A percentile compares a stretch with the other conserved stretches of the same genome.
Evolutionary conservation across 2,888 invertebrate genomes (phyloP).

Genomic region (Agriopis marginaria): DNA sequence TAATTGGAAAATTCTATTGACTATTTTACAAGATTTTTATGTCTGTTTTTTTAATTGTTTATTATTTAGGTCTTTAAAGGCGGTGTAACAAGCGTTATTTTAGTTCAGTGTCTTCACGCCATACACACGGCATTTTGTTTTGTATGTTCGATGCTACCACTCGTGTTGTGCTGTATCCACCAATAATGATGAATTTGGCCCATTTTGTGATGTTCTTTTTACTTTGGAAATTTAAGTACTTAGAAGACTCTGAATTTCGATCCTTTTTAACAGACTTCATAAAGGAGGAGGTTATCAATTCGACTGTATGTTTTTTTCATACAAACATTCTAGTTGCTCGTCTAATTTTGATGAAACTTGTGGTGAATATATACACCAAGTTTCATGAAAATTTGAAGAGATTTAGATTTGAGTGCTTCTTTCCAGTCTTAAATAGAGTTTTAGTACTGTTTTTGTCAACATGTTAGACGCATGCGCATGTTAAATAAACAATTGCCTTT

Average conservation of each 20-base stretch:
- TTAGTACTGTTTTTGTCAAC: not conserved
- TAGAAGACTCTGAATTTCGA: not conserved
- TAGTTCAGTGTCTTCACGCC: constrained; percentile 60
- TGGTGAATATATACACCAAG: no score
- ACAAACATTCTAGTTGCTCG: not conserved
- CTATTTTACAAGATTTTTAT: not conserved
- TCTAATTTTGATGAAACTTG: no score
- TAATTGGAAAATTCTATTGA: no score
- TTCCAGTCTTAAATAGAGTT: not conserved
- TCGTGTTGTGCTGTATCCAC: constrained; percentile 55
- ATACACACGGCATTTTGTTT: constrained; percentile 51
- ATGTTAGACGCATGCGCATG: not conserved
- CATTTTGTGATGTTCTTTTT: constrained; percentile 74
- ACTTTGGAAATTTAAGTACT: constrained; percentile 33
- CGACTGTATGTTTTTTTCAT: no score
- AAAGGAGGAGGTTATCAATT: no score
- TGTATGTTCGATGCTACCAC: constrained; percentile 48
- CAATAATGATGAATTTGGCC: constrained; percentile 60
- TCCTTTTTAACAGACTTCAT: not conserved
- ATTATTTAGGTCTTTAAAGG: constrained; percentile 29
- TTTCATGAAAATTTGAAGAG: not conserved
- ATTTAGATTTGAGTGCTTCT: not conserved
- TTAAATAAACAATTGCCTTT: not conserved
- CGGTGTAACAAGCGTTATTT: constrained; percentile 56
- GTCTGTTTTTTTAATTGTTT: not conserved